Conservation (phyloP, 2,797 vertebrate species). For the Craterocephalus amniculus region DNA sequence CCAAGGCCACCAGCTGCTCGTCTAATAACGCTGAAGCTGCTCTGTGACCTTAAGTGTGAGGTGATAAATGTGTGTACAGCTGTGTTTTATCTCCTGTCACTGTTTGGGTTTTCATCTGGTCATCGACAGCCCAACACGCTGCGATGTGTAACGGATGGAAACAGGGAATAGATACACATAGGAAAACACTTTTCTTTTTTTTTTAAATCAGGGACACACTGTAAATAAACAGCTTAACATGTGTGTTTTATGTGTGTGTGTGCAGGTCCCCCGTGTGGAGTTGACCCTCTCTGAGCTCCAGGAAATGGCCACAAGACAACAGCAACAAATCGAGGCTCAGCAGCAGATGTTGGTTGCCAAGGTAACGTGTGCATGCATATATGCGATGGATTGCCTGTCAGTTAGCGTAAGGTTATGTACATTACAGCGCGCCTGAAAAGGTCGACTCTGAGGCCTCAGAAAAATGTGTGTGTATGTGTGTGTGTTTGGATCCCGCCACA, state of each 20-base stretch:
- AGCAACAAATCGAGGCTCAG: constrained; percentile 98
- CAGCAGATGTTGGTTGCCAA: constrained; percentile 99
- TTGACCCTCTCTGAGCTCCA: constrained; percentile 97
- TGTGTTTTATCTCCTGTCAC: constrained; percentile 40
- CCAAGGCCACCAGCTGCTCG: constrained; percentile 65
- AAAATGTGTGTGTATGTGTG: constrained; percentile 6
- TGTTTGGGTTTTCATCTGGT: constrained; percentile 30
- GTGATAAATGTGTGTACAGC: constrained; percentile 45
- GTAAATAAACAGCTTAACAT: neutral
- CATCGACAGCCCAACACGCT: constrained; percentile 4
- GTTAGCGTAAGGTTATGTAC: constrained; percentile 46
- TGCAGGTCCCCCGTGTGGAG: constrained; percentile 88
- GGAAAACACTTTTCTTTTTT: neutral
- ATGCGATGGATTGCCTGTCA: constrained; percentile 57
- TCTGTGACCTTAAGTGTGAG: constrained; percentile 40
- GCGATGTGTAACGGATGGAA: constrained; percentile 13
- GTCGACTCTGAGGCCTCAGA: constrained; percentile 13
- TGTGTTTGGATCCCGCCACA: constrained; percentile 11
- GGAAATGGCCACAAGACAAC: constrained; percentile 96
- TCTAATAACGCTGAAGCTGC: constrained; percentile 48
- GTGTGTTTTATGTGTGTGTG: constrained; percentile 34
- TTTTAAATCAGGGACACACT: neutral
- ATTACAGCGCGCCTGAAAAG: constrained; percentile 48
- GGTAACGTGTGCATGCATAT: constrained; percentile 78
- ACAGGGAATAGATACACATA: neutral